Conservation (phyloP, 1,140 invertebrate species). For the Dinothrombium tinctorium region DNA sequence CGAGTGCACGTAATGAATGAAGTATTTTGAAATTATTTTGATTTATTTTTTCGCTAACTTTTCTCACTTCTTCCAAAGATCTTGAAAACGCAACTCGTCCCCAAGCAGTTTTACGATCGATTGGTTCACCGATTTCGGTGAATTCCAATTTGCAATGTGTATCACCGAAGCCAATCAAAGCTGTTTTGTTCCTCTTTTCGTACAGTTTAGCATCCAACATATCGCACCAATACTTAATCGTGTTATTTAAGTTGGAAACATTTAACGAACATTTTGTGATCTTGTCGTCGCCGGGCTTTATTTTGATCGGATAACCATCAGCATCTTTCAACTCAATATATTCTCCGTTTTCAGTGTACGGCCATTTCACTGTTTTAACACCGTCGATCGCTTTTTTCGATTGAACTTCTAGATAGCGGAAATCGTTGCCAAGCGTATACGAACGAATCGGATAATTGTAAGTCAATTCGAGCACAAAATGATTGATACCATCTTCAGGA, state of each 20-base stretch:
- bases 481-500: constrained; percentile 47
- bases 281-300: constrained; percentile 45
- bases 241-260: constrained; percentile 45
- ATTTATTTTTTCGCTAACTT: constrained; percentile 39
- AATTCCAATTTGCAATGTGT: constrained; percentile 49
- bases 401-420: constrained; percentile 47
- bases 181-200: constrained; percentile 20
- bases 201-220: constrained; percentile 47
- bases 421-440: constrained; percentile 74
- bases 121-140: constrained; percentile 26
- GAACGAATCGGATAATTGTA: constrained; percentile 82
- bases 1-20: constrained; percentile 41
- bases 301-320: constrained; percentile 64
- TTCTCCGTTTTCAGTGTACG: constrained; percentile 33
- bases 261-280: constrained; percentile 53
- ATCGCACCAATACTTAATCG: constrained; percentile 54
- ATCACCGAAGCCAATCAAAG: constrained; percentile 37
- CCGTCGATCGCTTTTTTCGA: constrained; percentile 47
- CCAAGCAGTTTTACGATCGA: constrained; percentile 73
- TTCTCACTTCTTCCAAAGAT: constrained; percentile 40
- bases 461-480: constrained; percentile 90
- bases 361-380: constrained; percentile 37
- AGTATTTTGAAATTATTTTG: constrained; percentile 55
- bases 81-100: constrained; percentile 83
- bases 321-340: constrained; percentile 41